These are phyloP conservation scores for Tachina fera DNA, from an alignment of 2,888 invertebrate genomes.

Conservation along the genomic window DNA sequence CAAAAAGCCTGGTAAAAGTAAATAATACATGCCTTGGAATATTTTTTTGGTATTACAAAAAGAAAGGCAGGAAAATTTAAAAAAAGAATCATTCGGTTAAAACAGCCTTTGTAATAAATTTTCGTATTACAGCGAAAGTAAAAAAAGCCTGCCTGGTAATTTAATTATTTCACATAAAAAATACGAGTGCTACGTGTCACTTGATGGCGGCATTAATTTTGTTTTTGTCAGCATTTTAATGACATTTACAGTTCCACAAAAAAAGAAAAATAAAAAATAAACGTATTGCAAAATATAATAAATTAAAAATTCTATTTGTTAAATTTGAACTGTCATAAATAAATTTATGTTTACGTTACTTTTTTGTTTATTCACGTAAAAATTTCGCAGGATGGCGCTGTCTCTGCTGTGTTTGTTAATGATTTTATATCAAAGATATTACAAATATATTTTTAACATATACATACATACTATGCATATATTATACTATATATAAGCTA, in stretches of 20 bases:
- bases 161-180: constrained; percentile 31
- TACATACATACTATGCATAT: neutral
- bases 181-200: neutral
- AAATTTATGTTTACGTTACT: constrained; percentile 37
- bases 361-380: constrained; percentile 16
- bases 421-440: constrained; percentile 34
- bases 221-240: constrained; percentile 19
- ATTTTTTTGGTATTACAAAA: neutral
- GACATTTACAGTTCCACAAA: constrained; percentile 24
- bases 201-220: neutral
- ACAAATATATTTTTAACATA: neutral
- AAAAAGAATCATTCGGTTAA: no score
- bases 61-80: neutral
- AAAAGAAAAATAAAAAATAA: constrained; percentile 13
- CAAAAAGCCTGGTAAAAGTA: no score
- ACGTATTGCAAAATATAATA: neutral
- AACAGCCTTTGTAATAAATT: no score
- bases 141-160: neutral
- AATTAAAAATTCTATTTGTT: constrained; percentile 63
- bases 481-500: constrained; percentile 3
- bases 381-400: neutral
- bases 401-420: constrained; percentile 54
- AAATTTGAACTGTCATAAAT: constrained; percentile 56
- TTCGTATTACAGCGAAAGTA: neutral
- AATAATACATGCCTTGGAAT: no score